Conservation (phyloP, 2,797 vertebrate genomes). For the Scarus forsteni region DNA sequence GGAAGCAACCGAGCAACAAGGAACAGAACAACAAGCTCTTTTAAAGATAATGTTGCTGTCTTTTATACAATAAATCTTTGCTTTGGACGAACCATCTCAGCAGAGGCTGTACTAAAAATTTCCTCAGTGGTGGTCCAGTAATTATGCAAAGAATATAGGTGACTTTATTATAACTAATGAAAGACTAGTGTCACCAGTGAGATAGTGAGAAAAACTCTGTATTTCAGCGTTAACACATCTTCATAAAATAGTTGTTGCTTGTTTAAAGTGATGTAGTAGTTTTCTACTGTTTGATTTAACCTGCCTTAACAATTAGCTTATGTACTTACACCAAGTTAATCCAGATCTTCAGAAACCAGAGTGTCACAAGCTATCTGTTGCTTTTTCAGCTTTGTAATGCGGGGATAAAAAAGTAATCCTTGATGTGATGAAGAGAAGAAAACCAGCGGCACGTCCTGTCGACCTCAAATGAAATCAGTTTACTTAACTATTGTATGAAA, state of each 20-base stretch:
- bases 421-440: slow-evolving; percentile 12
- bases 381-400: not conserved
- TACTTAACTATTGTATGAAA: not conserved
- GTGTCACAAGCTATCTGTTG: not conserved
- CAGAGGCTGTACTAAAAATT: slow-evolving; percentile 9
- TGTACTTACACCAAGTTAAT: not conserved
- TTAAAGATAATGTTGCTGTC: slow-evolving; percentile 15
- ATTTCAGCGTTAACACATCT: not conserved
- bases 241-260: not conserved
- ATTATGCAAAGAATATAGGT: not conserved
- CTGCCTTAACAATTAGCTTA: not conserved
- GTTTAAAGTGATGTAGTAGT: not conserved
- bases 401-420: not conserved
- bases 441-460: slow-evolving; percentile 6
- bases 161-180: slow-evolving; percentile 5
- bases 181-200: not conserved
- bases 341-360: not conserved
- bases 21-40: slow-evolving; percentile 2
- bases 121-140: not conserved
- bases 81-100: slow-evolving; percentile 15
- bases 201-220: not conserved
- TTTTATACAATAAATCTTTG: slow-evolving; percentile 6
- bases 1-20: too few relatives aligned
- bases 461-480: slow-evolving; percentile 5
- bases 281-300: not conserved